phyloP scores from a whole-genome alignment of 2,888 invertebrate genomes.

The Nineta flava region DNA sequence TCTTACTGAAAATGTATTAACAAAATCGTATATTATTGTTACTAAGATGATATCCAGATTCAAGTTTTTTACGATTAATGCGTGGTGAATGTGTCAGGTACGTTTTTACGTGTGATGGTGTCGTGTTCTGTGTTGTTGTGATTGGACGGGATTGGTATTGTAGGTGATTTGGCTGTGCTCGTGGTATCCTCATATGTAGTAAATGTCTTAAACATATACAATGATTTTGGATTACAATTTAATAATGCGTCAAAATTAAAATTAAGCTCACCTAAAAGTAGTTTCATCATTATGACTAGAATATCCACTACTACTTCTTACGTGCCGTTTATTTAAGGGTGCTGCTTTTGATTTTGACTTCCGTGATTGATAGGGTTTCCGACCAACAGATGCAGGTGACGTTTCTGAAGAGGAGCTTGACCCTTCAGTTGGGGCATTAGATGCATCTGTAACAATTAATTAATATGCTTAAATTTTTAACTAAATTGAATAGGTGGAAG shows the following conservation, averaged over 20 bases:
- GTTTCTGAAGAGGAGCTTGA: conserved; percentile 67
- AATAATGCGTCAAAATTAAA: not conserved
- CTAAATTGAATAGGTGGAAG: not conserved
- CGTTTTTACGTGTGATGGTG: conserved; percentile 4
- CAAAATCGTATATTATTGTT: conserved; percentile 1
- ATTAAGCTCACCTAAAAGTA: conserved; percentile 47
- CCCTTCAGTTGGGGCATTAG: conserved; percentile 37
- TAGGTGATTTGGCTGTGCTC: not conserved
- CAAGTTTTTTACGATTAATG: not conserved
- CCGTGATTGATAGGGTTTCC: conserved; percentile 52
- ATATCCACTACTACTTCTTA: conserved; percentile 64
- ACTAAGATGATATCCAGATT: not conserved
- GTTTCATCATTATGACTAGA: conserved; percentile 76
- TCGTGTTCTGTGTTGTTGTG: conserved; percentile 1
- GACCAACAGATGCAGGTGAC: conserved; percentile 42
- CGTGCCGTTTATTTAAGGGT: conserved; percentile 47
- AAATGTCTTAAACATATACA: conserved; percentile 2
- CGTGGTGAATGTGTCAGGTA: conserved; percentile 4
- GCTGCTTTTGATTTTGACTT: conserved; percentile 46
- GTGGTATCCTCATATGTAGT: conserved; percentile 1
- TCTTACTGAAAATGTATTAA: not conserved
- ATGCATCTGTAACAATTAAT: conserved; percentile 1
- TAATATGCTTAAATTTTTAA: not conserved
- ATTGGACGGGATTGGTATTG: not conserved
- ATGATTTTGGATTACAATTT: not conserved